Percentiles rank a stretch among this genome's conserved stretches.
phyloP scores from a whole-genome alignment of 2,113 vertebrate species.

The Heloderma charlesbogerti region DNA sequence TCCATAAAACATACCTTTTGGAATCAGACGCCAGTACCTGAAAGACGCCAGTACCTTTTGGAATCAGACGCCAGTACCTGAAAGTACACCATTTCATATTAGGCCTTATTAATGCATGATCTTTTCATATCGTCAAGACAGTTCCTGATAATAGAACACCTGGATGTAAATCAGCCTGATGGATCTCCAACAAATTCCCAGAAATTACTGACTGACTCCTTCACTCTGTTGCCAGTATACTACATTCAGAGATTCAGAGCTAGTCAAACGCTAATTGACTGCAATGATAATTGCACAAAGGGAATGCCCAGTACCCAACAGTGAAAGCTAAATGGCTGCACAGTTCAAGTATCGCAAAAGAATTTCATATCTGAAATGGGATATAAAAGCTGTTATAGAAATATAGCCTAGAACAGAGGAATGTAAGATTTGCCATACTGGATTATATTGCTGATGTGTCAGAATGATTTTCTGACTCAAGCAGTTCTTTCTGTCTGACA shows the following conservation, averaged over 20 bases:
- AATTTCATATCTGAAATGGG: slow-evolving; percentile 23
- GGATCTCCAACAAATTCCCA: background rate
- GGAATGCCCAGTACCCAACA: background rate
- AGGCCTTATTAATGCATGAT: background rate
- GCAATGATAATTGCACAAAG: background rate
- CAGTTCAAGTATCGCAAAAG: background rate
- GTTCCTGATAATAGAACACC: background rate
- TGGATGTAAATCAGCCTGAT: background rate
- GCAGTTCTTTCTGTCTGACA: background rate
- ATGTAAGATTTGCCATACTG: slow-evolving; percentile 10
- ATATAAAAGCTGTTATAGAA: slow-evolving; percentile 27
- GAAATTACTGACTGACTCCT: background rate
- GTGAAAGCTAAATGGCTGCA: background rate
- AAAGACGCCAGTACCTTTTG: background rate
- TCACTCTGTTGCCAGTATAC: background rate
- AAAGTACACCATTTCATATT: background rate
- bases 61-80: background rate
- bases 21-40: background rate
- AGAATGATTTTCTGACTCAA: slow-evolving; percentile 20
- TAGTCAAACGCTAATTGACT: background rate
- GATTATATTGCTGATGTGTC: slow-evolving; percentile 10
- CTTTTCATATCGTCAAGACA: background rate
- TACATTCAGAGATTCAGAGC: background rate
- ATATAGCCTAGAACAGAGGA: slow-evolving; percentile 5
- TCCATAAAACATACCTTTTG: background rate